Evolutionary conservation across 1,140 invertebrate species (phyloP).

Genomic region (Pectinophora gossypiella): DNA sequence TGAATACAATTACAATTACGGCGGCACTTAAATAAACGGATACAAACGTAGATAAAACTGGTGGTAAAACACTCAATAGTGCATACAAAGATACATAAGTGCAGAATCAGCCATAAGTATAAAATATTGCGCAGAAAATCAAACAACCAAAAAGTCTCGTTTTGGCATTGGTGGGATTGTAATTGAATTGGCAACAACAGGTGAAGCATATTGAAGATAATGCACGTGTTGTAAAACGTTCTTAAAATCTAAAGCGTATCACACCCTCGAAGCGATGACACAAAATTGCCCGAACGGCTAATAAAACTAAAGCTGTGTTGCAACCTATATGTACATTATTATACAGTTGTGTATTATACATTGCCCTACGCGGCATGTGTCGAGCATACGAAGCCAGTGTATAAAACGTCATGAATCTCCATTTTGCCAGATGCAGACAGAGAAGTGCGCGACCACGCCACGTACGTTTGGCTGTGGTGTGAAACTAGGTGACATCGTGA

Average conservation of each 20-base stretch:
- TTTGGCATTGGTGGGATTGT: too few relatives aligned
- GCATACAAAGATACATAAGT: too few relatives aligned
- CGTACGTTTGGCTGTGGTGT: not conserved
- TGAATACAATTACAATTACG: too few relatives aligned
- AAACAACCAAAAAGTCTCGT: too few relatives aligned
- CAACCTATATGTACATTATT: not conserved
- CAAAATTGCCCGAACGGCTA: not conserved
- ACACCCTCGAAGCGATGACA: conserved; percentile 1
- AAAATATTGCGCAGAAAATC: too few relatives aligned
- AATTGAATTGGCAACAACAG: not conserved
- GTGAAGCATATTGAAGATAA: too few relatives aligned
- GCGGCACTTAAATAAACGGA: too few relatives aligned
- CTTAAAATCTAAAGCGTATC: not conserved
- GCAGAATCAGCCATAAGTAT: too few relatives aligned
- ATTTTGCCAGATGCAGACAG: not conserved
- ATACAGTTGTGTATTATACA: conserved; percentile 2
- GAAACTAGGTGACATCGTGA: not conserved
- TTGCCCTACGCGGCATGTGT: conserved; percentile 2
- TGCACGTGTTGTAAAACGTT: too few relatives aligned
- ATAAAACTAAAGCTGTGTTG: not conserved
- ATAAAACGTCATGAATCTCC: not conserved
- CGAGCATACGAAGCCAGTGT: not conserved
- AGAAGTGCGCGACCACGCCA: not conserved
- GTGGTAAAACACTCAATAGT: too few relatives aligned
- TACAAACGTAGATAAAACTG: too few relatives aligned